Conservation (phyloP, 1,140 invertebrate species). For the Apis cerana region DNA sequence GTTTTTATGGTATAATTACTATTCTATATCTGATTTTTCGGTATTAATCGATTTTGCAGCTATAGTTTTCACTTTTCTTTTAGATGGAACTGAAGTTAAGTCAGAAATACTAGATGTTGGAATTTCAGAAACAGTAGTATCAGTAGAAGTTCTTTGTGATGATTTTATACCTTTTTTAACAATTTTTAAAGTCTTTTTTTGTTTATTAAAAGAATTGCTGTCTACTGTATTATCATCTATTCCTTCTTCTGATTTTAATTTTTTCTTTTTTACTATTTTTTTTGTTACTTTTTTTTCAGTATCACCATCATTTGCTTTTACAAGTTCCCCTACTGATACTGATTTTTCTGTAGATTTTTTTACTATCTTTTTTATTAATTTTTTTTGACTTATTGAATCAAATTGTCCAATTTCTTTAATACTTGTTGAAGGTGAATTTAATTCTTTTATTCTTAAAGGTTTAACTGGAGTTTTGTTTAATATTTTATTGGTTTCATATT, state of each 20-base stretch:
- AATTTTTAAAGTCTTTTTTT: slow-evolving; percentile 68
- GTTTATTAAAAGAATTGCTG: slow-evolving; percentile 55
- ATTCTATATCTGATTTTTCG: slow-evolving; percentile 65
- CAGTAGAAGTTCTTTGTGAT: slow-evolving; percentile 65
- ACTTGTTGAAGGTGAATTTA: slow-evolving; percentile 68
- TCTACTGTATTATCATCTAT: slow-evolving; percentile 47
- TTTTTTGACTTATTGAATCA: slow-evolving; percentile 37
- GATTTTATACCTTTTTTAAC: slow-evolving; percentile 69
- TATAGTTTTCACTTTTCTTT: slow-evolving; percentile 74
- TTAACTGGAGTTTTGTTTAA: slow-evolving; percentile 45
- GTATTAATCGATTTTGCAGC: slow-evolving; percentile 54
- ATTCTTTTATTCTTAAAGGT: slow-evolving; percentile 58
- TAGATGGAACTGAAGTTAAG: slow-evolving; percentile 76
- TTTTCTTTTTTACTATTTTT: slow-evolving; percentile 74
- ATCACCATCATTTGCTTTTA: slow-evolving; percentile 53
- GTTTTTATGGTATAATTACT: slow-evolving; percentile 41
- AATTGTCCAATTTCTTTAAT: slow-evolving; percentile 54
- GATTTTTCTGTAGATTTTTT: slow-evolving; percentile 54
- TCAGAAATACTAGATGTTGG: slow-evolving; percentile 68
- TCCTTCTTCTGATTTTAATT: slow-evolving; percentile 65
- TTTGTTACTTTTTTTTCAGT: slow-evolving; percentile 65
- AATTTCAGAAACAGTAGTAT: slow-evolving; percentile 70
- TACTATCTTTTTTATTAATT: slow-evolving; percentile 42
- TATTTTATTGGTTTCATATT: slow-evolving; percentile 4
- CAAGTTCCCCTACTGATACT: slow-evolving; percentile 40